phyloP scores from a whole-genome alignment of 2,797 vertebrate species.

The Distichodus sexfasciatus region DNA sequence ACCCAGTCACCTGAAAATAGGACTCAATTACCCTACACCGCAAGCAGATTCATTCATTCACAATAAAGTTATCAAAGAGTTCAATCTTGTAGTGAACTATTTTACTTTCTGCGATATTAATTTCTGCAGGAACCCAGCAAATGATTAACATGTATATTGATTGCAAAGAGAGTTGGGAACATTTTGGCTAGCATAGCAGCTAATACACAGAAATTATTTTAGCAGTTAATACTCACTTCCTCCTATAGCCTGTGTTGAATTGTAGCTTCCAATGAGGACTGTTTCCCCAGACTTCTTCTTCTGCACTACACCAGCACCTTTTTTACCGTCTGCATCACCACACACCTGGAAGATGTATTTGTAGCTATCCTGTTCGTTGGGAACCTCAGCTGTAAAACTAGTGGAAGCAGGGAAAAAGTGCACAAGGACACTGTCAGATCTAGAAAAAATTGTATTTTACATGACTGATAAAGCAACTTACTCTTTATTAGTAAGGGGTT shows the following conservation, averaged over 20 bases:
- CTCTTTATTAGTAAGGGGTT: slow-evolving; percentile 63
- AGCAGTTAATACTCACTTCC: slow-evolving; percentile 79
- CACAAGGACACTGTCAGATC: background rate
- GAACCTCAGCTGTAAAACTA: slow-evolving; percentile 57
- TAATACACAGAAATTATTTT: background rate
- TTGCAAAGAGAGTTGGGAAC: background rate
- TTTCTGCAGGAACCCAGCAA: too few relatives aligned
- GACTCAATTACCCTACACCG: background rate
- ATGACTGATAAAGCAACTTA: slow-evolving; percentile 50
- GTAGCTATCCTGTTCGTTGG: slow-evolving; percentile 61
- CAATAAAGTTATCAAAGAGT: too few relatives aligned
- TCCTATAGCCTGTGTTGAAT: slow-evolving; percentile 73
- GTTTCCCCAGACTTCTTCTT: slow-evolving; percentile 31
- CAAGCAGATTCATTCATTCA: background rate
- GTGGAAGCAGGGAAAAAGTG: slow-evolving; percentile 3
- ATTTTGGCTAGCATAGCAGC: background rate
- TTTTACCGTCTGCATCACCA: slow-evolving; percentile 72
- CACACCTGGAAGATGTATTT: slow-evolving; percentile 84
- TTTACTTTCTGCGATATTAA: too few relatives aligned
- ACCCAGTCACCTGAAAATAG: slow-evolving; percentile 85
- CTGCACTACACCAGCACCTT: slow-evolving; percentile 82
- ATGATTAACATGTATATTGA: too few relatives aligned
- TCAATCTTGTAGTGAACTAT: too few relatives aligned
- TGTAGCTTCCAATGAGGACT: slow-evolving; percentile 79
- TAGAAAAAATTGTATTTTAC: background rate